A percentile compares a stretch with the other conserved stretches of the same genome.
Conservation (phyloP, 1,140 invertebrate species). For the Tetraneura akinire region DNA sequence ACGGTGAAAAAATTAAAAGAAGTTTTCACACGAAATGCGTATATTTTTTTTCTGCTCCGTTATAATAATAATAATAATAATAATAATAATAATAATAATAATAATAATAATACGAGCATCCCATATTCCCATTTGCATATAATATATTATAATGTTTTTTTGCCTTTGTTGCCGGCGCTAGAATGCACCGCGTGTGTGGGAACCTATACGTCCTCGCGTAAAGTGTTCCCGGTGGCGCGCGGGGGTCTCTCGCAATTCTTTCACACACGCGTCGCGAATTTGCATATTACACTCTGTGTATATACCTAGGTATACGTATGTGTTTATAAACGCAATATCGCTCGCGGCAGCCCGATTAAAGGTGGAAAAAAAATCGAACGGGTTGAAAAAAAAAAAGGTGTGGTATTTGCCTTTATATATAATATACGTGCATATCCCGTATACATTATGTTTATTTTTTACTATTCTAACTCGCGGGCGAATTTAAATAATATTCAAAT, state of each 20-base stretch:
- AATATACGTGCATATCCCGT: neutral
- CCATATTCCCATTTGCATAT: no score
- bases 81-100: no score
- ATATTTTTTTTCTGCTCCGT: no score
- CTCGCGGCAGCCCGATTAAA: neutral
- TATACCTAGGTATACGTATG: no score
- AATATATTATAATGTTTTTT: neutral
- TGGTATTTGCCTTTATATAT: neutral
- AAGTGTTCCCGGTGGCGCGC: neutral
- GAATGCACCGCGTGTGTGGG: neutral
- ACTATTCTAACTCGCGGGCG: neutral
- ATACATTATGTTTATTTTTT: neutral
- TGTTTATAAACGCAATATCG: no score
- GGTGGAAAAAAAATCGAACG: constrained; percentile 4
- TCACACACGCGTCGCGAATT: neutral
- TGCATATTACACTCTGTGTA: neutral
- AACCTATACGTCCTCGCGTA: neutral
- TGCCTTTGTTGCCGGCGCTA: neutral
- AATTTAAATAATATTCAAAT: constrained; percentile 18
- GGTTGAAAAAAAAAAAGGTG: constrained; percentile 1
- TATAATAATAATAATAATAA: no score
- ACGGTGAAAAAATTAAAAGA: no score
- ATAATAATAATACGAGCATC: no score
- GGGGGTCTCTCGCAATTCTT: neutral
- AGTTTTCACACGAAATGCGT: no score